Evolutionary conservation across 2,113 vertebrate genomes (phyloP).

Genomic region (Mesoclemmys tuberculata): DNA sequence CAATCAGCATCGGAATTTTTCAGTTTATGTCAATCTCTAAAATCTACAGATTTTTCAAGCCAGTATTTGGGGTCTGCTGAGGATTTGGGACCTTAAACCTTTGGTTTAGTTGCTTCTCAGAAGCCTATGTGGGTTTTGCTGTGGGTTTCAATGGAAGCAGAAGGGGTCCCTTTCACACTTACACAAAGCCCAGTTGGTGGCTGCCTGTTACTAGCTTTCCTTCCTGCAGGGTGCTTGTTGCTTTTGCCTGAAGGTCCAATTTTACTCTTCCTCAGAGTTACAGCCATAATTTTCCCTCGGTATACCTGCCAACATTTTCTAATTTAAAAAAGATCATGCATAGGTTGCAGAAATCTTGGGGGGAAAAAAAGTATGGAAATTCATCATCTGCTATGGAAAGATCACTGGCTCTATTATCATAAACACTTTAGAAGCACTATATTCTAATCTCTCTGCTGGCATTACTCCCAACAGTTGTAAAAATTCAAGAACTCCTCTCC

Average conservation of each 20-base stretch:
- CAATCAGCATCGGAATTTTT: background rate
- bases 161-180: background rate
- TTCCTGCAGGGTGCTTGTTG: background rate
- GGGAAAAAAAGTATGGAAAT: background rate
- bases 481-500: background rate
- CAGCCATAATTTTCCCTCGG: background rate
- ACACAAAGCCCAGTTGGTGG: background rate
- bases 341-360: background rate
- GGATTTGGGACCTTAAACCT: background rate
- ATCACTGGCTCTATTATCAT: background rate
- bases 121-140: background rate
- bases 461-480: background rate
- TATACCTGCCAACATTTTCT: background rate
- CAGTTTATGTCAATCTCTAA: background rate
- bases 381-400: background rate
- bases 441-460: background rate
- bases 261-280: background rate
- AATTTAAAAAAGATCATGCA: background rate
- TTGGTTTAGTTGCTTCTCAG: background rate
- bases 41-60: background rate
- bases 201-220: background rate
- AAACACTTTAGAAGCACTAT: conserved; percentile 8
- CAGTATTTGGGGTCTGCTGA: background rate
- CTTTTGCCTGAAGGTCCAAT: background rate
- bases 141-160: background rate